Conservation (phyloP, 2,888 invertebrate species). For the Tipula helvola region DNA sequence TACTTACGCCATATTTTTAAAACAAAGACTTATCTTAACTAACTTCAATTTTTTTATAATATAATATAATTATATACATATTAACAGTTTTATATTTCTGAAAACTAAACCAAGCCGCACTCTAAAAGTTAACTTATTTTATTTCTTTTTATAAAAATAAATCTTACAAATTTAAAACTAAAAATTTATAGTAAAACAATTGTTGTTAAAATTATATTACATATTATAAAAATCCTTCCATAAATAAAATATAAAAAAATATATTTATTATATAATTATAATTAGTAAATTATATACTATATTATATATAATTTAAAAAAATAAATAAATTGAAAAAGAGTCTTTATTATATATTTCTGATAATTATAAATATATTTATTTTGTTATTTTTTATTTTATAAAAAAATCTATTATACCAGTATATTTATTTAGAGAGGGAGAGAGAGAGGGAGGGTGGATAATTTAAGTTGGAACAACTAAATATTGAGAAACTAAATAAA, state of each 20-base stretch:
- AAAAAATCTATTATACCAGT: no score
- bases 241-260: neutral
- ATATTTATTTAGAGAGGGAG: no score
- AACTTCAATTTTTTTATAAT: neutral
- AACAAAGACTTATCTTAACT: neutral
- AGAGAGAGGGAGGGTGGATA: no score
- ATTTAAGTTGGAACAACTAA: no score
- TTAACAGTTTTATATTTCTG: neutral
- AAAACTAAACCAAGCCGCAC: neutral
- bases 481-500: no score
- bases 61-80: neutral
- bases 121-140: neutral
- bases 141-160: neutral
- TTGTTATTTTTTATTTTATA: no score
- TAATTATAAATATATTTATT: no score
- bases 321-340: neutral
- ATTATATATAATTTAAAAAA: neutral
- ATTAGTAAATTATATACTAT: neutral
- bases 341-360: no score
- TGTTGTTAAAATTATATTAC: neutral
- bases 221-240: neutral
- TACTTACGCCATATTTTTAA: neutral
- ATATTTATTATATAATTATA: neutral
- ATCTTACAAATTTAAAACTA: neutral
- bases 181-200: neutral